Evolutionary conservation across 1,140 invertebrate genomes (phyloP), one percentile per base, ranked within the genome.

Genomic region (Sycobia sp.): DNA sequence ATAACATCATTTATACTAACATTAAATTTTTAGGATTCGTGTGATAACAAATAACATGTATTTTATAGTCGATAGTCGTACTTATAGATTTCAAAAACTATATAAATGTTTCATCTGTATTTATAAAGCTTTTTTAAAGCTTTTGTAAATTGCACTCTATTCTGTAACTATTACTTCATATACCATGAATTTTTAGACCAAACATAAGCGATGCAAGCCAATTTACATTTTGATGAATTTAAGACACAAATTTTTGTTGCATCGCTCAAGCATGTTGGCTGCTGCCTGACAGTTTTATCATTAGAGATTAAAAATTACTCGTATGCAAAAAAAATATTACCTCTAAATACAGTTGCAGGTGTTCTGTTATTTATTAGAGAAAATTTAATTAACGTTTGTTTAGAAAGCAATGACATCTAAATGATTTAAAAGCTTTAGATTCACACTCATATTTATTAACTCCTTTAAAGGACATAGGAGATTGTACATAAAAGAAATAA

Each of bases 261-360:
- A 76, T 79, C 64, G 71, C 75, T 78, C 71, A 74, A 76, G 79
- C 79, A 81, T 81, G 79, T 66, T 81, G 77, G 76, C 76, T 81
- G 77, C 67, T 81, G 77, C 75, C 75, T 81, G 77, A 62, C 23
- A 62, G 7, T 55, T 56, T 49, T 29, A 39, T 53, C 53, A 39
- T 49, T 62, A 60, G 44, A 49, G 34, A 11, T 2, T 27, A 49
- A 23, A 32, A 49, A 60, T 43, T 36, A 50, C 13, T 60, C 8
- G 7, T 9, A 25, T 9, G 22, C 29, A 32, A 32, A n/a, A n/a
- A n/a, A n/a, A n/a, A n/a, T n/a, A n/a, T n/a, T n/a, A n/a, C n/a
- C n/a, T n/a, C n/a, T n/a, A n/a, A 32, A 11, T 11, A 11, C 29
- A 32, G 4, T 11, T 7, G 29, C 29, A 23, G 47, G 25, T n/a